Percentiles rank a stretch among this genome's conserved stretches.
These are phyloP conservation scores for Meriones psammophilus DNA, from an alignment of 2,797 vertebrate species.

Conservation along the genomic window DNA sequence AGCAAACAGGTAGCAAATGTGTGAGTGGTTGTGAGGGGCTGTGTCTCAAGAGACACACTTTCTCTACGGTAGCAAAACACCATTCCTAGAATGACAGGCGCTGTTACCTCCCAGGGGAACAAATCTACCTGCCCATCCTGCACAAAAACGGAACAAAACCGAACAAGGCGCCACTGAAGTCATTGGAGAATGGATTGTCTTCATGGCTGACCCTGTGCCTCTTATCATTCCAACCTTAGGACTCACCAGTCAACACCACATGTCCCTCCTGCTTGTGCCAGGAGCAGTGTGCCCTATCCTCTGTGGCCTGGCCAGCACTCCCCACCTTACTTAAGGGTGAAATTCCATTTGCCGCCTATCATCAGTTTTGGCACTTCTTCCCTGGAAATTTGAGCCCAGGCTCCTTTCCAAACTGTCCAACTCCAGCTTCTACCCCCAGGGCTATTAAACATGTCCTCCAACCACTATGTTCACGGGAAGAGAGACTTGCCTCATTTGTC, in stretches of 20 bases:
- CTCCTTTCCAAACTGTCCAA: neutral
- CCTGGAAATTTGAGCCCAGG: neutral
- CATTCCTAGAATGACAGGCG: neutral
- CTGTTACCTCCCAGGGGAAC: neutral
- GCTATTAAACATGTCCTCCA: neutral
- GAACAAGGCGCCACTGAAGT: neutral
- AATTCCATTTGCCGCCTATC: neutral
- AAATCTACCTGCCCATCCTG: neutral
- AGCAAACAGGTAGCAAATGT: neutral
- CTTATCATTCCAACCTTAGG: neutral
- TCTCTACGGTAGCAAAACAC: neutral
- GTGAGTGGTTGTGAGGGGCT: neutral
- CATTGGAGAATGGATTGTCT: neutral
- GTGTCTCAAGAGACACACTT: neutral
- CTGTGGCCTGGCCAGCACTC: neutral
- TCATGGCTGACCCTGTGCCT: neutral
- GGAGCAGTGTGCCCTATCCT: neutral
- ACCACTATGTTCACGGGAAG: neutral
- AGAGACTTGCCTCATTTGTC: neutral
- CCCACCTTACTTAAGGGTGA: neutral
- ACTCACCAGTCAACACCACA: accelerated
- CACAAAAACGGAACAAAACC: neutral
- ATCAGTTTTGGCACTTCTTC: neutral
- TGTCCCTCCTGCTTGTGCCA: too few relatives aligned
- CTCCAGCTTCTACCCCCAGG: neutral